A percentile compares a stretch with the other conserved stretches of the same genome.
Evolutionary conservation across 2,797 vertebrate genomes (phyloP).

Genomic region (Adrianichthys oophorus): DNA sequence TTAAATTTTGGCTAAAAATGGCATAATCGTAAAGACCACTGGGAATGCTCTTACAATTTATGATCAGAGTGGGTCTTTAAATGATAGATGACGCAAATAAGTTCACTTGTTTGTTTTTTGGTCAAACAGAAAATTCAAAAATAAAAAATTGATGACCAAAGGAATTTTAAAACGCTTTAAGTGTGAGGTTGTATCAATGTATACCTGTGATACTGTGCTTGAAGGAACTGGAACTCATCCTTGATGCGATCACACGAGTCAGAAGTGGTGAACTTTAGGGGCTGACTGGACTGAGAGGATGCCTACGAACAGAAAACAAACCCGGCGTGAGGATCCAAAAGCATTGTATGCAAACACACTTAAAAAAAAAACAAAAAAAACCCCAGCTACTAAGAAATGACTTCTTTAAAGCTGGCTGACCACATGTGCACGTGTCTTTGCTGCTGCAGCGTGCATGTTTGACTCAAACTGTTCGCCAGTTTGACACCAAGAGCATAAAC

Average conservation of each 20-base stretch:
- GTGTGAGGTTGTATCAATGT: not conserved
- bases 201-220: constrained; percentile 97
- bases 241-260: constrained; percentile 98
- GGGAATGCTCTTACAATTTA: too few relatives aligned
- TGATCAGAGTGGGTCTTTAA: too few relatives aligned
- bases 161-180: not conserved
- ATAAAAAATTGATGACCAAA: too few relatives aligned
- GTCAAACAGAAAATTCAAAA: too few relatives aligned
- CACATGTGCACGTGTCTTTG: not conserved
- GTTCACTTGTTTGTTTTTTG: too few relatives aligned
- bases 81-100: too few relatives aligned
- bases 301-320: constrained; percentile 71
- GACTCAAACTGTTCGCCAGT: constrained; percentile 23
- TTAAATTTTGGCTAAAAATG: too few relatives aligned
- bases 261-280: constrained; percentile 96
- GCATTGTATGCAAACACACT: not conserved
- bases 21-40: too few relatives aligned
- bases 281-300: constrained; percentile 92
- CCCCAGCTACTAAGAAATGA: not conserved
- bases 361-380: constrained; percentile 1
- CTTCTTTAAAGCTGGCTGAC: not conserved
- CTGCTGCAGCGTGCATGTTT: constrained; percentile 9
- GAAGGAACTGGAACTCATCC: constrained; percentile 97
- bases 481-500: constrained; percentile 43
- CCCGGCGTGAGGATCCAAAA: not conserved